These are phyloP conservation scores for Acanthurus lineatus DNA, from an alignment of 2,797 vertebrate genomes.

Conservation along the genomic window DNA sequence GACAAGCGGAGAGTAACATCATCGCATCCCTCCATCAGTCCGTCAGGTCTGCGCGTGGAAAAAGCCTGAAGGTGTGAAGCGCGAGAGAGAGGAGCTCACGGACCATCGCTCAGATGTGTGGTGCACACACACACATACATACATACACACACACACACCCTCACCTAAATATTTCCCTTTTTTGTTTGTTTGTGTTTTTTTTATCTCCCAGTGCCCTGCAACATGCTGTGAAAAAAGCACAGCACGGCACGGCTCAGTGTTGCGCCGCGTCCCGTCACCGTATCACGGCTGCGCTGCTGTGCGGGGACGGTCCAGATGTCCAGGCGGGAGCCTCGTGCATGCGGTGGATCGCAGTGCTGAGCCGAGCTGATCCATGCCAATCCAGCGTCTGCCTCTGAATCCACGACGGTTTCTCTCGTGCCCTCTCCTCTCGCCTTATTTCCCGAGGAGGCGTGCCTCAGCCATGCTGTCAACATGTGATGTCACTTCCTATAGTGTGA, in stretches of 20 bases:
- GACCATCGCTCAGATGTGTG: slow-evolving; percentile 72
- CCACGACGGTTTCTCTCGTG: slow-evolving; percentile 74
- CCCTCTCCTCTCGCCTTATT: slow-evolving; percentile 74
- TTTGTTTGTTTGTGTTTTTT: too few relatives aligned
- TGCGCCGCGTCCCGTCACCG: slow-evolving; percentile 61
- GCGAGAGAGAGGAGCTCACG: slow-evolving; percentile 71
- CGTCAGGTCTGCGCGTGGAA: slow-evolving; percentile 51
- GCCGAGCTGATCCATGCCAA: slow-evolving; percentile 74
- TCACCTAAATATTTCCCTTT: slow-evolving; percentile 56
- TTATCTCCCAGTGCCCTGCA: slow-evolving; percentile 65
- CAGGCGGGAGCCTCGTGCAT: slow-evolving; percentile 73
- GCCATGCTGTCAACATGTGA: slow-evolving; percentile 83
- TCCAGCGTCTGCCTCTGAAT: slow-evolving; percentile 73
- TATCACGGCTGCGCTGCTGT: slow-evolving; percentile 74
- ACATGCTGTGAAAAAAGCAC: slow-evolving; percentile 63
- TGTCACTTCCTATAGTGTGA: slow-evolving; percentile 82
- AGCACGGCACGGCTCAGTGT: slow-evolving; percentile 61
- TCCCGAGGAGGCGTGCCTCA: slow-evolving; percentile 77
- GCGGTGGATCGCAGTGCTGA: slow-evolving; percentile 62
- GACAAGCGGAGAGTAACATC: slow-evolving; percentile 72
- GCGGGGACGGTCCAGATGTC: slow-evolving; percentile 77
- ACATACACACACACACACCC: background rate
- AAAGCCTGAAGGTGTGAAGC: slow-evolving; percentile 67
- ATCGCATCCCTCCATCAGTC: slow-evolving; percentile 78
- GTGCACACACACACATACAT: slow-evolving; percentile 23